These are phyloP conservation scores for Psilopsiagon aurifrons DNA, from an alignment of 2,113 vertebrate species.

Conservation along the genomic window DNA sequence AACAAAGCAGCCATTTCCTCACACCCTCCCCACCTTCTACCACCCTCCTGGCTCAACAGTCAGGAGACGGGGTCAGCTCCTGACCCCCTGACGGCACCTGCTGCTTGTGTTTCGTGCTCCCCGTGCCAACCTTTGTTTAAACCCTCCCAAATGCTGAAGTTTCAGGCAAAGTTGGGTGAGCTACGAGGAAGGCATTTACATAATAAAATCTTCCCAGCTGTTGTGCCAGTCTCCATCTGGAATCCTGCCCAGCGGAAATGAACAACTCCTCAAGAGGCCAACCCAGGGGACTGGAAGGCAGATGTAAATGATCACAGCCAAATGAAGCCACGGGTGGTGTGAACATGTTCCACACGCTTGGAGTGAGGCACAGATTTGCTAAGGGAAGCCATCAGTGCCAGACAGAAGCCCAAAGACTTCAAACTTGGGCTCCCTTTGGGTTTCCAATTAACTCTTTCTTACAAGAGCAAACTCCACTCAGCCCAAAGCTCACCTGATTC, in stretches of 20 bases:
- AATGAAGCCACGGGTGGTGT: neutral
- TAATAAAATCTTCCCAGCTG: slow-evolving; percentile 35
- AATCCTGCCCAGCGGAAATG: slow-evolving; percentile 22
- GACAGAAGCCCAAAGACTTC: neutral
- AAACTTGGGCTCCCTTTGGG: neutral
- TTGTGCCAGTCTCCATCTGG: slow-evolving; percentile 18
- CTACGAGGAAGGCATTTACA: neutral
- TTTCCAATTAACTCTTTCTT: neutral
- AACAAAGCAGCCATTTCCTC: slow-evolving; percentile 49
- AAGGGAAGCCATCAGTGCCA: neutral
- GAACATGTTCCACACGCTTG: neutral
- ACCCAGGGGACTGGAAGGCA: neutral
- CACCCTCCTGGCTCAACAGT: neutral
- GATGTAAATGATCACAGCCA: slow-evolving; percentile 37
- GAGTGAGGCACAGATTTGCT: neutral
- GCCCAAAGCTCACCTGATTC: neutral
- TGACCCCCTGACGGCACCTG: neutral
- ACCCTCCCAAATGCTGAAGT: neutral
- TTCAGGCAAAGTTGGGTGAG: neutral
- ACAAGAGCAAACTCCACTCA: neutral
- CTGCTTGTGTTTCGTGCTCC: neutral
- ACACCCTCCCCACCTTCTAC: neutral
- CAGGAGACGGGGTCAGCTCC: neutral
- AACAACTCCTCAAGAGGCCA: slow-evolving; percentile 23
- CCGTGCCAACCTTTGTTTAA: neutral